phyloP scores from a whole-genome alignment of 2,797 vertebrate genomes.

The Huso huso region DNA sequence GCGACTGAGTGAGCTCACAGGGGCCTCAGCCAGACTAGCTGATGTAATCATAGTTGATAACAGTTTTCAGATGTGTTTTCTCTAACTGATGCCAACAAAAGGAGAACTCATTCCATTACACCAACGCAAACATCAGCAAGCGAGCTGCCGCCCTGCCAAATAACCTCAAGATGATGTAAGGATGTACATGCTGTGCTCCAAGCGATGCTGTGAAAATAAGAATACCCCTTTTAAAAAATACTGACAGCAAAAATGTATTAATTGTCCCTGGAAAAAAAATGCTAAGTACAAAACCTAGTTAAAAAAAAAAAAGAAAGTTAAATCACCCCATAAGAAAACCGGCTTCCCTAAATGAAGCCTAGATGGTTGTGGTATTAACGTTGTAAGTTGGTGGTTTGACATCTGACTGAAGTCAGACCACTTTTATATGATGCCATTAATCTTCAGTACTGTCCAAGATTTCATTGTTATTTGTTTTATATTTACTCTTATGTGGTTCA shows the following conservation, averaged over 20 bases:
- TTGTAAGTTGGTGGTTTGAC: no score
- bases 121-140: constrained; percentile 32
- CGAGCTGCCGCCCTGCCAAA: constrained; percentile 26
- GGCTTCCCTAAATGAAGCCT: no score
- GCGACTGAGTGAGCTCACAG: constrained; percentile 34
- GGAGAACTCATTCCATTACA: constrained; percentile 41
- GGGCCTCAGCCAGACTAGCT: constrained; percentile 26
- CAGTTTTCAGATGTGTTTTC: constrained; percentile 45
- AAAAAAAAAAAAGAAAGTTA: no score
- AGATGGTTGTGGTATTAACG: no score
- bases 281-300: no score
- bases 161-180: constrained; percentile 38
- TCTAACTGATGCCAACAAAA: constrained; percentile 29
- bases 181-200: constrained; percentile 22
- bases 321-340: no score
- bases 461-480: no score
- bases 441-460: no score
- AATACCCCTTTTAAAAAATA: background rate
- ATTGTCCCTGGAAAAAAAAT: constrained; percentile 5
- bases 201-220: constrained; percentile 6
- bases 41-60: constrained; percentile 45
- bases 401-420: no score
- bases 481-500: no score
- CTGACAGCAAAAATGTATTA: constrained; percentile 1
- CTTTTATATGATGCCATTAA: no score